Evolutionary conservation across 2,888 invertebrate species (phyloP), one percentile per base, ranked within the genome.

Genomic region (Drosophila phalerata): DNA sequence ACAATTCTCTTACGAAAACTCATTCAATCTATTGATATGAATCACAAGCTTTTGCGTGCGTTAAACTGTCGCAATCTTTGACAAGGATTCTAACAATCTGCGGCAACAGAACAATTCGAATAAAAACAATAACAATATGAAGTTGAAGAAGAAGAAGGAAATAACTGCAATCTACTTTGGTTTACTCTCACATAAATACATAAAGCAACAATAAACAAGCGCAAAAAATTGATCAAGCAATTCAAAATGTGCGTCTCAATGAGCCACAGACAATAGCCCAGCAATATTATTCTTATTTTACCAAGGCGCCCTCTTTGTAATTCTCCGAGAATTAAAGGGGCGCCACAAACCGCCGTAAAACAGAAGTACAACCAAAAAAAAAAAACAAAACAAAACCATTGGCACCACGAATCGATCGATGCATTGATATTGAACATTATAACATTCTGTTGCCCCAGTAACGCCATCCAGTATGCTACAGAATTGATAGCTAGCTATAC

Each of bases 191-290:
- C 79, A 81, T 57, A 69, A 62, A 82, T 38, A 74, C 53, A 68
- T 73, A 66, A 68, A 76, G 60, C 69, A 77, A 69, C 79, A 85
- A 85, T 79, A 83, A 87, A 79, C 77, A 79, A 86, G 75, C 73
- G 65, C 47, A 75, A 51, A 82, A 13, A 90, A 86, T 85, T 79
- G 63, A 83, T 70, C 49, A 73, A 68, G 43, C 78, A 82, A 68
- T 70, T 77, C 73, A 38, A 72, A 81, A 67, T 69, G 80, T 69
- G 82, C 51, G 76, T 57, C 66, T 25, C 38, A 45, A 37, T 15
- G 49, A 43, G 56, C 51, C 85, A 84, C 88, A 88, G 74, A 85
- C 90, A 91, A 91, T 91, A 91, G 90, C 88, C 90, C 90, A 88
- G 85, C 77, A 79, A 91, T 71, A 79, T 86, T 82, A 81, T 87